Evolutionary conservation across 2,113 vertebrate species (phyloP).

Genomic region (Erythrocercus mccallii): DNA sequence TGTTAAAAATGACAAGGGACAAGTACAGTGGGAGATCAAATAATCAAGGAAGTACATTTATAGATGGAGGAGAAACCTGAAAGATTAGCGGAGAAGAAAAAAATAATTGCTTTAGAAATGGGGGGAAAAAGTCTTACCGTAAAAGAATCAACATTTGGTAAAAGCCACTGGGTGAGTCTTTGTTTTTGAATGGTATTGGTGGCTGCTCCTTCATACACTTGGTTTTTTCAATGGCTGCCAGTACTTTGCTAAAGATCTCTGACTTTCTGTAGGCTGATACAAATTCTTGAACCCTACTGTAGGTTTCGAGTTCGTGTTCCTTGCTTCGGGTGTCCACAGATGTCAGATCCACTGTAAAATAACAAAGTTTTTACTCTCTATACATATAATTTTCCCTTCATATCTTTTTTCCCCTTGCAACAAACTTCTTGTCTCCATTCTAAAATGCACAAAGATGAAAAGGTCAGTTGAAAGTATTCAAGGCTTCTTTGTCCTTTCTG

Average conservation of each 20-base stretch:
- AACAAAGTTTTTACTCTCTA: neutral
- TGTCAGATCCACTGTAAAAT: conserved; percentile 87
- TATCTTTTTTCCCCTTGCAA: neutral
- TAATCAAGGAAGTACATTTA: neutral
- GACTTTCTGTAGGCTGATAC: conserved; percentile 82
- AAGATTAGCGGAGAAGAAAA: neutral
- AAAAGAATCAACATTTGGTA: conserved; percentile 84
- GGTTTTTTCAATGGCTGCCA: conserved; percentile 75
- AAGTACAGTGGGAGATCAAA: neutral
- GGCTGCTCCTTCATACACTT: conserved; percentile 71
- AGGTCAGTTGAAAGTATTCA: neutral
- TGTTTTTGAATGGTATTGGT: conserved; percentile 89
- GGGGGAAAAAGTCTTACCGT: conserved; percentile 66
- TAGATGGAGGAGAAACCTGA: neutral
- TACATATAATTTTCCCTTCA: neutral
- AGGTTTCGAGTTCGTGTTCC: conserved; percentile 87
- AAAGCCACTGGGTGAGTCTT: conserved; percentile 78
- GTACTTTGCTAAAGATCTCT: conserved; percentile 72
- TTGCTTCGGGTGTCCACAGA: conserved; percentile 91
- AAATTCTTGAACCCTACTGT: conserved; percentile 84
- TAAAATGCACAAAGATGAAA: neutral
- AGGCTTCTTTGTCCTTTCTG: neutral
- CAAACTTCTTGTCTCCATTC: neutral
- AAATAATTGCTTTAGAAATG: neutral
- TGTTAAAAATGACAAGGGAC: neutral